Conservation (phyloP, 2,797 vertebrate species). For the Pipistrellus pygmaeus region DNA sequence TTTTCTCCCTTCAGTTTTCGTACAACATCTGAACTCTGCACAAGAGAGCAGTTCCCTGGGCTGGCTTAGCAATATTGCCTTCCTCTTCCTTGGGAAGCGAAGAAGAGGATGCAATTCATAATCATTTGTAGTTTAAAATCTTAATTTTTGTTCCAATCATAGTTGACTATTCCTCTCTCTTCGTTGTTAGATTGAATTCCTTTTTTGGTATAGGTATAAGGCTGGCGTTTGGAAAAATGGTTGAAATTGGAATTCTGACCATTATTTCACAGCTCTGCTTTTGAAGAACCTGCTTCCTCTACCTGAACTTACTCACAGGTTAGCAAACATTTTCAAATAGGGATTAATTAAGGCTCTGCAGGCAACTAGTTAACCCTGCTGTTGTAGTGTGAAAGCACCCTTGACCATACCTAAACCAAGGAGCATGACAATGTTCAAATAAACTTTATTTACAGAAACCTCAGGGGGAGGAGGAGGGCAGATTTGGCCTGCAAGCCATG, state of each 20-base stretch:
- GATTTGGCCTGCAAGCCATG: neutral
- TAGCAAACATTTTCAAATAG: neutral
- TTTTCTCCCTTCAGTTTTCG: neutral
- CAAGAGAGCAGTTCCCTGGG: neutral
- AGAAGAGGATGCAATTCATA: neutral
- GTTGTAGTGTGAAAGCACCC: neutral
- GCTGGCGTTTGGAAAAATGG: neutral
- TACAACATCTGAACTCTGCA: neutral
- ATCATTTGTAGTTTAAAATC: neutral
- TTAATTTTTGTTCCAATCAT: neutral
- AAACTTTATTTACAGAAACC: constrained; percentile 7
- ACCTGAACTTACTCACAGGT: neutral
- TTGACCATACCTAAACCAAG: neutral
- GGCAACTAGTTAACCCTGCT: neutral
- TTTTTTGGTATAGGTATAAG: neutral
- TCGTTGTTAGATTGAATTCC: neutral
- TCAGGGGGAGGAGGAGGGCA: neutral
- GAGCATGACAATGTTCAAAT: neutral
- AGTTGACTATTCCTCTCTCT: neutral
- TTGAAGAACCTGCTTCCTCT: neutral
- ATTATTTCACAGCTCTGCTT: neutral
- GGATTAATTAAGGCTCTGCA: constrained; percentile 15
- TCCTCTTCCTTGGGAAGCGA: neutral
- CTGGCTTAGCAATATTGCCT: neutral
- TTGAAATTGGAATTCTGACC: neutral